Base-by-base conservation (phyloP, 2,797 vertebrate species). In the Protonibea diacanthus region DNA sequence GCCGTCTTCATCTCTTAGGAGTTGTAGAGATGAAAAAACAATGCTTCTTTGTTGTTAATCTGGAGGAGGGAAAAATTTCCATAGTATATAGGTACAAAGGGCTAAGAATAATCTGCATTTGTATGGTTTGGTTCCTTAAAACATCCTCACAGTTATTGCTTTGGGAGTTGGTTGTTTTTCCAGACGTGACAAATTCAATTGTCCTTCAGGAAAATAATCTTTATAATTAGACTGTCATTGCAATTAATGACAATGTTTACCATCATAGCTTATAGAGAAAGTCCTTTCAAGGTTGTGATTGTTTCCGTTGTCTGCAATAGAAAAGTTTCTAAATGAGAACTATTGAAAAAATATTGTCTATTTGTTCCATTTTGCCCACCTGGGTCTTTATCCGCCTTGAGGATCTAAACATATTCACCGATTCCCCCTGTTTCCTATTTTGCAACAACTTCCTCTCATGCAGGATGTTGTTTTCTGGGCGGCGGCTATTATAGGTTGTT, bases 401-500 rank as follows among this genome's bases (percentile, higher is more conserved):
- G 45, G 48, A 51, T 68, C 67, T 67, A 74, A 84, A 87, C 71
- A 64, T 77, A 59, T 75, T 76, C 49, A 74, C 40, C 29, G 57
- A 61, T 67, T n/a, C 40, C 21, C 40, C 15, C 3, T n/a, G n/a
- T 52, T 84, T 33, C 70, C 69, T 27, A 51, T 83, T 74, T 76
- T 8, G 17, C 74, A 83, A 81, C 71, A 77, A 88, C 82, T 79
- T 90, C 88, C 83, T 82, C 75, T 74, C 69, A 42, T 1, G 29
- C 69, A 80, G 83, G 82, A 86, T 88, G 89, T 88, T 86, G 89
- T 89, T 92, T 89, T 83, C 83, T 76, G 83, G 81, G 65, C 44
- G 59, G 65, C 52, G 51, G 85, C 91, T 88, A 91, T 93, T 91
- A 91, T 59, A 74, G 86, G 86, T 79, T 87, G 89, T 89, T 88